A percentile compares a stretch with the other conserved stretches of the same genome.
phyloP scores from a whole-genome alignment of 2,888 invertebrate genomes.

The Sipha maydis region DNA sequence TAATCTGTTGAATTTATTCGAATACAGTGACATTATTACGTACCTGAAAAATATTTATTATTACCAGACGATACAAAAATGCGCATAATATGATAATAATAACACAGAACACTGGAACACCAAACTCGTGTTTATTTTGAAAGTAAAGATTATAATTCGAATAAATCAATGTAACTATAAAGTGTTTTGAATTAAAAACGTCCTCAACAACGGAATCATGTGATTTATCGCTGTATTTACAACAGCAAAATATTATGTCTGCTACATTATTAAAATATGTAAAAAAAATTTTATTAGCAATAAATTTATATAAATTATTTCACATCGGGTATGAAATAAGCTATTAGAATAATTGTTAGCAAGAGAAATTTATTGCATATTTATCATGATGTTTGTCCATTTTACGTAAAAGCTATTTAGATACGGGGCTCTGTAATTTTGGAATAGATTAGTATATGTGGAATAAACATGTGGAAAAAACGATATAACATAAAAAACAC shows the following conservation, averaged over 20 bases:
- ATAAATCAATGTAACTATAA: background rate
- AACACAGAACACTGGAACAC: background rate
- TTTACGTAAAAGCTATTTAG: background rate
- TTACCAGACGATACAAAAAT: background rate
- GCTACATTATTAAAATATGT: background rate
- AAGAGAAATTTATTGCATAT: background rate
- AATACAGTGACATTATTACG: background rate
- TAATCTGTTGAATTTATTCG: background rate
- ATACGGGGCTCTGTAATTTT: no score
- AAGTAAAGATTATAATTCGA: background rate
- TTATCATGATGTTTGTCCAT: background rate
- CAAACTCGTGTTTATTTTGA: background rate
- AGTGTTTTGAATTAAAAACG: background rate
- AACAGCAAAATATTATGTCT: background rate
- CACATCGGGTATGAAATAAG: background rate
- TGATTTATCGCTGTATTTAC: background rate
- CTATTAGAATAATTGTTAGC: background rate
- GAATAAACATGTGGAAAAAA: no score
- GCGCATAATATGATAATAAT: no score
- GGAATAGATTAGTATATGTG: no score
- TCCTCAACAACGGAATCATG: background rate
- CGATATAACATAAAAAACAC: no score
- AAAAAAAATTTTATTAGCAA: background rate
- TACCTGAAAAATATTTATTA: background rate
- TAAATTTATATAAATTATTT: no score